phyloP scores from a whole-genome alignment of 2,888 invertebrate species.

The Ophraella communa region DNA sequence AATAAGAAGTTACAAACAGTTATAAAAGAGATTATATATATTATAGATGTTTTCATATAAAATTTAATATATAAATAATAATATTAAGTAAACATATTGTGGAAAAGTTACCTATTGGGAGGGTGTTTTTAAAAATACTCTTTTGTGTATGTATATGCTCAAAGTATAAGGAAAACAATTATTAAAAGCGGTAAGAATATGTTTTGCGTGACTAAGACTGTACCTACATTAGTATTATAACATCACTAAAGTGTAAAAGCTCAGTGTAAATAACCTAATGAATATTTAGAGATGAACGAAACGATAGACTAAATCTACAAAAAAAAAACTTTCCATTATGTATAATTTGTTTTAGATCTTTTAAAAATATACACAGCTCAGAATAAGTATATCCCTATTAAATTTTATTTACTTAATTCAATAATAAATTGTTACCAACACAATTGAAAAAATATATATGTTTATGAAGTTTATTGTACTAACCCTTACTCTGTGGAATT shows the following conservation, averaged over 20 bases:
- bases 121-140: conserved; percentile 39
- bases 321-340: too few species aligned
- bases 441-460: too few species aligned
- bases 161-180: conserved; percentile 30
- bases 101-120: conserved; percentile 23
- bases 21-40: conserved; percentile 28
- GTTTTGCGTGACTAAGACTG: not conserved
- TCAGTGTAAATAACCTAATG: not conserved
- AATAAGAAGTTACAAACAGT: not conserved
- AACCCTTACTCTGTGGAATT: too few species aligned
- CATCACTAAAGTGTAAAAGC: not conserved
- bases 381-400: too few species aligned
- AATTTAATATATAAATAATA: conserved; percentile 5
- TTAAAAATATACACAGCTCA: too few species aligned
- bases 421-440: too few species aligned
- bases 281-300: not conserved
- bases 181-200: conserved; percentile 20
- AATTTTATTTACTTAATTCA: too few species aligned
- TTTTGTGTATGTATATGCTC: conserved; percentile 46
- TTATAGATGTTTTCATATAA: conserved; percentile 24
- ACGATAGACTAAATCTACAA: too few species aligned
- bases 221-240: conserved; percentile 5
- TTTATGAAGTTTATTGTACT: too few species aligned
- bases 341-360: too few species aligned
- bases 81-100: conserved; percentile 14